Base-by-base conservation (phyloP, 2,888 invertebrate genomes). In the Agrenia bidenticulata region DNA sequence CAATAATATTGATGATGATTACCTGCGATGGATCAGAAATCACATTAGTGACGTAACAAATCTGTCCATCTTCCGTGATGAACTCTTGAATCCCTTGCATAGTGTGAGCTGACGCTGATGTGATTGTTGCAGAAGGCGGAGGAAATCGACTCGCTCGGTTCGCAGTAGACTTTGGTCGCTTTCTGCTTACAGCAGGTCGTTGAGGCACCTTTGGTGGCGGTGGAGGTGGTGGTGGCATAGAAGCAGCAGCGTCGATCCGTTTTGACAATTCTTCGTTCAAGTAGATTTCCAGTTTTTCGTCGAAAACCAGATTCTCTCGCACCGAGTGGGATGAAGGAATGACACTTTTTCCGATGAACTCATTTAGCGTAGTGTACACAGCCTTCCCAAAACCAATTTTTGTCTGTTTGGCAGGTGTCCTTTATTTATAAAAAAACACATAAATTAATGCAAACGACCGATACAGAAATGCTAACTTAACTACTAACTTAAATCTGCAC, bases 51-150 rank as follows among this genome's bases (percentile, higher is more conserved):
- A 57, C 56, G 23, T 57, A 57, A 23, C 56, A 57, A 9, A 57
- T 17, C 37, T 57, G 56, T 39, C 56, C 56, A 41, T 57, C 56
- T 41, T 57, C 56, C 19, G 56, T 57, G 37, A 57, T 41, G 32
- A 41, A 57, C 23, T 57, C 32, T 13, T 57, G 56, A 23, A 39
- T 4, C 4, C 11, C 9, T 17, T 7, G 41, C 4, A 32, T 19
- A 19, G 2, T 17, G 2, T 41, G 19, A 45, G 9, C 45, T 32
- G 11, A 4, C 11, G 11, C 32, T 15, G 26, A 32, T 5, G 54
- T 27, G 2, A 32, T 54, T 11, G 32, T 32, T 15, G 54, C 5
- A n/a, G 54, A 54, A 13, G 54, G 26, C 37, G 17, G 39, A 19
- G 39, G 23, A 21, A 5, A 41, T 2, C 39, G 41, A 5, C 15